These are phyloP conservation scores for Philotrypesis tridentata DNA, from an alignment of 1,140 invertebrate species.

Conservation along the genomic window DNA sequence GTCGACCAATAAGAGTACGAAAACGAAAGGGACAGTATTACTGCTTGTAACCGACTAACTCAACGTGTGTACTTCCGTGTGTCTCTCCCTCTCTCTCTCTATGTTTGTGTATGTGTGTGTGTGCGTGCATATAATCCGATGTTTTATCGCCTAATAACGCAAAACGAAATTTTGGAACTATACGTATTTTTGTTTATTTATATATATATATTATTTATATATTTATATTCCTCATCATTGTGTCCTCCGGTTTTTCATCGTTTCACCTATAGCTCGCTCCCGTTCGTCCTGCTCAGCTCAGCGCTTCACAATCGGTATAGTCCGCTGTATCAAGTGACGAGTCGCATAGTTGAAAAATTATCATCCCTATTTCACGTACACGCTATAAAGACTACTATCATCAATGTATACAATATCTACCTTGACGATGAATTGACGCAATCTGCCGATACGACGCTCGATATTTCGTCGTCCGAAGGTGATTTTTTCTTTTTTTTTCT, in stretches of 20 bases:
- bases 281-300: slow-evolving; percentile 28
- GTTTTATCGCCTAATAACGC: slow-evolving; percentile 25
- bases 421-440: slow-evolving; percentile 48
- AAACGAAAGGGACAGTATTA: background rate
- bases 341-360: slow-evolving; percentile 40
- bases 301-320: too few relatives aligned
- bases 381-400: slow-evolving; percentile 32
- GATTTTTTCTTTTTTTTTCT: slow-evolving; percentile 22
- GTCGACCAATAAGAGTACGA: slow-evolving; percentile 38
- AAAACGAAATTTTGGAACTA: slow-evolving; percentile 36
- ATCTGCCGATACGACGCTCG: slow-evolving; percentile 47
- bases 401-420: slow-evolving; percentile 41
- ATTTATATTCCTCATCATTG: background rate
- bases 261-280: background rate
- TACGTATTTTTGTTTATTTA: background rate
- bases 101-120: too few relatives aligned
- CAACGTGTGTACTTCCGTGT: background rate
- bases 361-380: slow-evolving; percentile 39
- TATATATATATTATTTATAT: slow-evolving; percentile 22
- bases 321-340: slow-evolving; percentile 40
- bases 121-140: too few relatives aligned
- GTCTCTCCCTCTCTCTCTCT: too few relatives aligned
- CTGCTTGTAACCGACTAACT: slow-evolving; percentile 18
- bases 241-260: slow-evolving; percentile 8
- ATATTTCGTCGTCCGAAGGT: slow-evolving; percentile 48